Evolutionary conservation across 2,888 invertebrate genomes (phyloP).

Genomic region (Drosophila rellima): DNA sequence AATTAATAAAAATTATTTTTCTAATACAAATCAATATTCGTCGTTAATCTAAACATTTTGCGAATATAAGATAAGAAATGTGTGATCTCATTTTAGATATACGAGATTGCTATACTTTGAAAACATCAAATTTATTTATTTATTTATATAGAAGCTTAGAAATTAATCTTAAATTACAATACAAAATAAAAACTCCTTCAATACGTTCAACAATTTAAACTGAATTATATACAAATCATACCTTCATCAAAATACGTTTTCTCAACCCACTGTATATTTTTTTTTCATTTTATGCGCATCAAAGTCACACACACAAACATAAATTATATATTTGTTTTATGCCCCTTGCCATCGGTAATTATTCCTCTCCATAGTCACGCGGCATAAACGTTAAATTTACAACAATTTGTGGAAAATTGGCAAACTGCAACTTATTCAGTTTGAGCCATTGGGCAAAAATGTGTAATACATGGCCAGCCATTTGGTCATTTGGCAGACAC

Average conservation of each 20-base stretch:
- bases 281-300: slow-evolving; percentile 23
- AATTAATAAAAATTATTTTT: no score
- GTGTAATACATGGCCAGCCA: slow-evolving; percentile 27
- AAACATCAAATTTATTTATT: no score
- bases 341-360: neutral
- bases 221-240: neutral
- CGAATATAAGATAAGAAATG: no score
- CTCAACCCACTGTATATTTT: slow-evolving; percentile 30
- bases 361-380: neutral
- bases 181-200: no score
- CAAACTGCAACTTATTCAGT: slow-evolving; percentile 47
- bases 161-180: no score
- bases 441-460: slow-evolving; percentile 44
- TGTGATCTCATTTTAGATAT: no score
- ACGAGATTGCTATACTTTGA: no score
- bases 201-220: no score
- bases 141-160: no score
- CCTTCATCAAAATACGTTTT: neutral
- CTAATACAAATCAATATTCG: no score
- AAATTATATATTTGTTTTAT: slow-evolving; percentile 31
- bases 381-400: slow-evolving; percentile 26
- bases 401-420: slow-evolving; percentile 52
- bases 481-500: slow-evolving; percentile 59
- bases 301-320: slow-evolving; percentile 15
- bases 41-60: no score